Base-by-base conservation (phyloP, 2,888 invertebrate species). In the Nephrotoma flavescens region DNA sequence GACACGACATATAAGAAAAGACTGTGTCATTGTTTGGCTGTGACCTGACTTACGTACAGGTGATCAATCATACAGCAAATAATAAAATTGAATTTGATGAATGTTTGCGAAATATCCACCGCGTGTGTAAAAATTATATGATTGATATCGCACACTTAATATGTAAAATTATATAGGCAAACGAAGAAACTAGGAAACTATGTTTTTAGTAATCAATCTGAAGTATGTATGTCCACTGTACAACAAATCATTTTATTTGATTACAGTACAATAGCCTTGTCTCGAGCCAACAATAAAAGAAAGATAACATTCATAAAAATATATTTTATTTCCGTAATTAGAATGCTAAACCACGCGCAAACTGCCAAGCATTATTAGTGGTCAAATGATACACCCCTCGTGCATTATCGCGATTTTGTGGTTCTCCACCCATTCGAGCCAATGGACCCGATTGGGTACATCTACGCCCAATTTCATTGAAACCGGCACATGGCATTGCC, bases 341-440 rank as follows among this genome's bases (percentile, higher is more conserved):
- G 31, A 31, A 31, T 31, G 31, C 31, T 47, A 47, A 47, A 47
- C 84, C 84, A 4, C 12, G 42, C 6, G 84, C 91, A 87, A 88
- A 92, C 0, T 91, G 92, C 2, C 89, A 86, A 0, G 87, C 87
- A 3, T 87, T 88, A 86, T 90, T 90, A 0, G 91, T 90, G 0
- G 89, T 89, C 6, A 92, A 89, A 87, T 89, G 91, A 88, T 88
- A 92, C 44, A 90, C 89, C 4, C 92, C 92, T 2, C 87, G 87
- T 3, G 89, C 90, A 11, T 89, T 87, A 7, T 42, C 84, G 2
- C 87, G 86, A 87, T 91, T 86, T 0, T 90, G 88, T 0, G 91
- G 91, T 12, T 91, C 91, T 0, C 91, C 91, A 4, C 90, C 91
- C 91, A 91, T 91, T 57, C 87, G 4, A 87, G 90, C 90, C n/a